These are phyloP conservation scores for Erithacus rubecula DNA, from an alignment of 2,797 vertebrate species.

Conservation along the genomic window DNA sequence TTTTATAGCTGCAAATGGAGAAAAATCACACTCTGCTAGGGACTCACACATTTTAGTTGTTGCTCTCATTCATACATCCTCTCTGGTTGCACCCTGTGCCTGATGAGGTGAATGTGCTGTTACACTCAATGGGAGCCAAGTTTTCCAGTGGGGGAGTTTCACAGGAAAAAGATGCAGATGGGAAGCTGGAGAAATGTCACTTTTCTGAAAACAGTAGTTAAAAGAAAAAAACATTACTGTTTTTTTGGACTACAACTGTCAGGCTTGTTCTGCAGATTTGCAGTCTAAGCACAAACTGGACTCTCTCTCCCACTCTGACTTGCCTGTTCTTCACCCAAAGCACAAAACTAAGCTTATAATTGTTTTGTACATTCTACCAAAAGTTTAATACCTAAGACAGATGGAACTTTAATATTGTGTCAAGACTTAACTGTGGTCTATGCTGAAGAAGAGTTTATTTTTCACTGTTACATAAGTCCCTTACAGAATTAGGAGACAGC, in stretches of 20 bases:
- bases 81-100: not conserved
- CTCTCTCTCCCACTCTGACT: not conserved
- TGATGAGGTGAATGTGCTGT: fast-evolving
- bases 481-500: not conserved
- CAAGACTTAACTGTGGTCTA: not conserved
- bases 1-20: not conserved
- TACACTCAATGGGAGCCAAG: not conserved
- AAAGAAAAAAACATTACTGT: not conserved
- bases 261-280: not conserved
- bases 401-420: not conserved
- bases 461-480: not conserved
- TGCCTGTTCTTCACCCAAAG: not conserved
- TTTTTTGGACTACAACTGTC: not conserved
- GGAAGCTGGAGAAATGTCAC: not conserved
- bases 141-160: not conserved
- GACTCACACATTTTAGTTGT: not conserved
- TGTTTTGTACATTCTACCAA: not conserved
- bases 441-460: not conserved
- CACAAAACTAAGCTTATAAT: not conserved
- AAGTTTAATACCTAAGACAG: not conserved
- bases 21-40: not conserved
- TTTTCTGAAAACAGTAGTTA: not conserved
- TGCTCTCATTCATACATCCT: not conserved
- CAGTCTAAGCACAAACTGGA: not conserved
- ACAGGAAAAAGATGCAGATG: not conserved